Evolutionary conservation across 1,140 invertebrate species (phyloP).

Genomic region (Anoplolepis gracilipes): DNA sequence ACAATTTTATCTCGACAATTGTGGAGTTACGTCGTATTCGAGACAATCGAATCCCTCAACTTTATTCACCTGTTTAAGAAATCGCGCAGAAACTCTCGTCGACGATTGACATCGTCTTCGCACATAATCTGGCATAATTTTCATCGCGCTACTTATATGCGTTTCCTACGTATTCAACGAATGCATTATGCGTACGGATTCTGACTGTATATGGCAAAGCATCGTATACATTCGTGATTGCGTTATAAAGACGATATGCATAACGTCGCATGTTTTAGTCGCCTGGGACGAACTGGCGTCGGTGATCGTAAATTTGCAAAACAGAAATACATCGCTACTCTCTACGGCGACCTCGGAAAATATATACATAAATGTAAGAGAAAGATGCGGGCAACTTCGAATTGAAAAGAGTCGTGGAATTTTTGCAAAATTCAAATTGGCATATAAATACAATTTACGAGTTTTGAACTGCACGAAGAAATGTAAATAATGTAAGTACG

Average conservation of each 20-base stretch:
- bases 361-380: constrained; percentile 17
- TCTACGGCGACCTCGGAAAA: constrained; percentile 3
- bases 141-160: constrained; percentile 5
- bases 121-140: not conserved
- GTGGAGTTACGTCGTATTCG: no score
- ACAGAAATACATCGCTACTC: constrained; percentile 16
- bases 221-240: constrained; percentile 33
- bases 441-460: constrained; percentile 38
- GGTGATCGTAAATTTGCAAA: constrained; percentile 49
- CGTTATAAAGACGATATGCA: constrained; percentile 36
- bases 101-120: not conserved
- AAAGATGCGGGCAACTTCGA: constrained; percentile 4
- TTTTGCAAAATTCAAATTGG: constrained; percentile 34
- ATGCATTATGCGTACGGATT: constrained; percentile 14
- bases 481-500: not conserved
- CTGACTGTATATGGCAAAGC: not conserved
- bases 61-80: not conserved
- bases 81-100: not conserved
- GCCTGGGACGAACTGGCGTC: constrained; percentile 10
- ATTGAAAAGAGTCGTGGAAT: constrained; percentile 22
- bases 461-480: not conserved
- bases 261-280: constrained; percentile 25
- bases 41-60: not conserved
- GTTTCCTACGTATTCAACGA: not conserved
- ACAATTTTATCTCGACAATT: not conserved